These are phyloP conservation scores for Bathybates hornii DNA, from an alignment of 2,113 vertebrate species.

Conservation along the genomic window DNA sequence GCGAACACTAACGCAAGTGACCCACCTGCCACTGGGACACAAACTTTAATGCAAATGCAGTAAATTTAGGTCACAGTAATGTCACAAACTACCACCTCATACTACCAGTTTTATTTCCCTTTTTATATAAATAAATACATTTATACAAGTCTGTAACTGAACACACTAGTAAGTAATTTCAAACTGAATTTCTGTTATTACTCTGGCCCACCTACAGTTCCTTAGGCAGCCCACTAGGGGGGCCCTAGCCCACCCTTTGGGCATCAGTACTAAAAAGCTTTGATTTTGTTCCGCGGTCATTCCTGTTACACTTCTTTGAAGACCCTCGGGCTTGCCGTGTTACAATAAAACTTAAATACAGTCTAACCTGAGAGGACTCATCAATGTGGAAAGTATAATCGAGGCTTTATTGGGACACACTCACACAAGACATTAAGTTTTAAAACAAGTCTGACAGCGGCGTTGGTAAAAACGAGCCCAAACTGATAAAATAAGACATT, in stretches of 20 bases:
- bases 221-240: neutral
- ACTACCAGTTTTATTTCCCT: fast-evolving
- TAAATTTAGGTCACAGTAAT: neutral
- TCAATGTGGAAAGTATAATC: neutral
- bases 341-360: neutral
- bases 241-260: neutral
- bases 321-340: neutral
- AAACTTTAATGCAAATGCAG: neutral
- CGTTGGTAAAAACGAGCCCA: neutral
- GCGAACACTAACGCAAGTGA: fast-evolving
- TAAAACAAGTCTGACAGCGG: neutral
- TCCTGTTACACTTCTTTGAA: neutral
- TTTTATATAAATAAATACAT: neutral
- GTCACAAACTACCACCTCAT: neutral
- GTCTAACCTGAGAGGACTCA: neutral
- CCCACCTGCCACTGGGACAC: neutral
- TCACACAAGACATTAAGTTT: neutral
- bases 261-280: neutral
- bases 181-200: neutral
- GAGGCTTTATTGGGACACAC: neutral
- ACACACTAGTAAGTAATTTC: neutral
- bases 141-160: neutral
- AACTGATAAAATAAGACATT: neutral
- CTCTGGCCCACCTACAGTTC: neutral
- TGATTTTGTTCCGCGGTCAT: fast-evolving